A percentile compares a stretch with the other conserved stretches of the same genome.
Evolutionary conservation across 2,113 vertebrate species (phyloP).

Genomic region (Pogonocichla stellata): DNA sequence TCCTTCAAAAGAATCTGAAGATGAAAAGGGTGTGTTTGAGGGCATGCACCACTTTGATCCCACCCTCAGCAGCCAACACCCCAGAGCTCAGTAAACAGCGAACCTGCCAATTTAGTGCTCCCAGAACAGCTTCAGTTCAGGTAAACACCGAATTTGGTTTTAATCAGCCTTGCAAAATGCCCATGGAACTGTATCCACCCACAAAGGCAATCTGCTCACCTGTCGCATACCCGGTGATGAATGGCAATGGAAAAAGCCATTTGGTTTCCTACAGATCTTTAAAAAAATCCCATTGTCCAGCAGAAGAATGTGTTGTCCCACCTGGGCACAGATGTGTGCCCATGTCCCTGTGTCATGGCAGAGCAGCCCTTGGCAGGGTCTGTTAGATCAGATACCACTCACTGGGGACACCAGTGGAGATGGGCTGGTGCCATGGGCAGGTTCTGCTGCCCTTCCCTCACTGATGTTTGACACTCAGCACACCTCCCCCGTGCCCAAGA

Average conservation of each 20-base stretch:
- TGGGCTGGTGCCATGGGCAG: not conserved
- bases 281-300: not conserved
- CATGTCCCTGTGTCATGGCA: not conserved
- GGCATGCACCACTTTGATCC: constrained; percentile 34
- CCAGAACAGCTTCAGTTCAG: not conserved
- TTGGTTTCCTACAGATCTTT: not conserved
- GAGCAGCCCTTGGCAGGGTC: not conserved
- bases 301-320: not conserved
- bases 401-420: fast-evolving
- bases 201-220: not conserved
- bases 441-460: not conserved
- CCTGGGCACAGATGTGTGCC: not conserved
- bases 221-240: not conserved
- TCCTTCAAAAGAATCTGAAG: constrained; percentile 25
- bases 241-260: not conserved
- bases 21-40: constrained; percentile 48
- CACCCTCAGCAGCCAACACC: constrained; percentile 34
- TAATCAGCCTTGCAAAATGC: constrained; percentile 32
- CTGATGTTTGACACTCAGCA: not conserved
- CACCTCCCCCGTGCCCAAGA: not conserved
- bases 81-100: not conserved
- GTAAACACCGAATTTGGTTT: not conserved
- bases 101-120: not conserved
- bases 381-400: not conserved
- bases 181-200: not conserved